Base-by-base conservation (phyloP, 2,888 invertebrate species). In the Tachina lurida region DNA sequence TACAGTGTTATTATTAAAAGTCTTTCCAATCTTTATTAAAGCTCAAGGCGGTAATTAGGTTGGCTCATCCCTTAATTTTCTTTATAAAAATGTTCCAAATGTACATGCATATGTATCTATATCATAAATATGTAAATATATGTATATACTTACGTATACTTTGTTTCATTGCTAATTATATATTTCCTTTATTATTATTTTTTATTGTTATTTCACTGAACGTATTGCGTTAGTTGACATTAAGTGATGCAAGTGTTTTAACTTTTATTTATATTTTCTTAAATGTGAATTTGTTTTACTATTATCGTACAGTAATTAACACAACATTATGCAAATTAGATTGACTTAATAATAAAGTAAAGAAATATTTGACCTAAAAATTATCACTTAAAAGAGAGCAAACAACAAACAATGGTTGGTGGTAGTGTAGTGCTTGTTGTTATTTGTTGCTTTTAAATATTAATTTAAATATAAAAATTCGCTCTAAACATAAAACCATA, bases 351-450 rank as follows among this genome's bases (percentile, higher is more conserved):
- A 67, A 15, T 19, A 39, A 31, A 31, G 22, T 15, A 49, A 56
- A 56, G 43, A 71, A 43, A 71, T 54, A 56, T 19, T 56, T 22
- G 56, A 71, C 70, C 70, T 56, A 71, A 56, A 45, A 41, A 49
- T 43, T 22, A 43, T 3, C n/a, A 31, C 10, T 12, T 15, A 43
- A 71, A n/a, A 56, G 15, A 70, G 41, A 43, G 7, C 54, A 22
- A 17, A 5, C 17, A 8, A 54, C 19, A 19, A 41, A 71, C 56
- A 56, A 22, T 43, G 43, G 43, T 10, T 49, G 56, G 2, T 49
- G 56, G 15, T n/a, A n/a, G n/a, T 10, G 22, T 10, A 12, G 54
- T 1, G 22, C 65, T n/a, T n/a, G n/a, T n/a, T 41, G 41, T 41
- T 70, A 15, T 17, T 47, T 41, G 41, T 54, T 70, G 19, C 22